Evolutionary conservation across 2,113 vertebrate species (phyloP).

Genomic region (Recurvirostra avosetta): DNA sequence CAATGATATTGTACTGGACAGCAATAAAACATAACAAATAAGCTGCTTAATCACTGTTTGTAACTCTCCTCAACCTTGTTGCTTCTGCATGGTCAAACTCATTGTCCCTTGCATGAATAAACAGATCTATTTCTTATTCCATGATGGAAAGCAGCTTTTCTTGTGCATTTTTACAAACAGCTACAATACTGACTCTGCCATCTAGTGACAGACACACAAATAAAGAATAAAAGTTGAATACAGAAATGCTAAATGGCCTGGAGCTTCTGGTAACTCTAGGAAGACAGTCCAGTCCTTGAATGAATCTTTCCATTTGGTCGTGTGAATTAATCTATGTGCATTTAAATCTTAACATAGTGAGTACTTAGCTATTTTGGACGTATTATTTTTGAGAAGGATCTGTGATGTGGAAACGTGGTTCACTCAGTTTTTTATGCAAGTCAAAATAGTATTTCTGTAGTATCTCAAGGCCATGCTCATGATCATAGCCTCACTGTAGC

Average conservation of each 20-base stretch:
- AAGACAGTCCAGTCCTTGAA: background rate
- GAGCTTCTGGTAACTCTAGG: background rate
- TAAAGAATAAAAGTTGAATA: background rate
- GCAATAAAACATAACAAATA: background rate
- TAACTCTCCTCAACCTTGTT: background rate
- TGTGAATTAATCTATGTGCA: background rate
- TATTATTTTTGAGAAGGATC: background rate
- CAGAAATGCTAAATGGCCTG: accelerated
- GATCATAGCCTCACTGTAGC: background rate
- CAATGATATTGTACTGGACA: background rate
- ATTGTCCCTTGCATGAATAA: background rate
- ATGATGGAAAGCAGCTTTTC: background rate
- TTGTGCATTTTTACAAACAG: background rate
- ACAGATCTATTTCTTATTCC: background rate
- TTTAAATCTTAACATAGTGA: background rate
- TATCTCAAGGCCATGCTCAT: background rate
- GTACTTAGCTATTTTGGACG: background rate
- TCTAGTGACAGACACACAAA: background rate
- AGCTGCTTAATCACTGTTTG: background rate
- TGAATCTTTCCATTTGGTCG: background rate
- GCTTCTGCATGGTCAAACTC: background rate
- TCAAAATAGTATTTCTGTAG: background rate
- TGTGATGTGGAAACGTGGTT: background rate
- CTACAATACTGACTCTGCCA: background rate
- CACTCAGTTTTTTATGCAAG: background rate